Conservation (phyloP, 2,888 invertebrate genomes). For the Pasiphila rectangulata region DNA sequence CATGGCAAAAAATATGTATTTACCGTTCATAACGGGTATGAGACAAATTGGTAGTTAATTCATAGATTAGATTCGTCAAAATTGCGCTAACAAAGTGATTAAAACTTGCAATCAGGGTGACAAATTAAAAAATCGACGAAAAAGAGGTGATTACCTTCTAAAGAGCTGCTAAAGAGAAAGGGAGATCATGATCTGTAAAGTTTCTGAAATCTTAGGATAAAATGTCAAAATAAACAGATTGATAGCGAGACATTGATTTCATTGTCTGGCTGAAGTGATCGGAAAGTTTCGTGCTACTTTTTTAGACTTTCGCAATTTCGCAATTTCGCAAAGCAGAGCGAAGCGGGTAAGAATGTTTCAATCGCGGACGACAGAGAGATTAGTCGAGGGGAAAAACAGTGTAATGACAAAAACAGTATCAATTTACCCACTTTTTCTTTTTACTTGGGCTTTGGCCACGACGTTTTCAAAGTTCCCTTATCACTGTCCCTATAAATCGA, state of each 20-base stretch:
- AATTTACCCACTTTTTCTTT: constrained; percentile 72
- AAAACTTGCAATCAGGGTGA: neutral
- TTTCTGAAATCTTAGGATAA: constrained; percentile 5
- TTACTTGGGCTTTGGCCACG: constrained; percentile 42
- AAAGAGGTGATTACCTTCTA: no score
- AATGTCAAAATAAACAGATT: constrained; percentile 24
- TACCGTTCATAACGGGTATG: no score
- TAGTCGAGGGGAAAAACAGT: constrained; percentile 58
- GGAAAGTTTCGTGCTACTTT: constrained; percentile 39
- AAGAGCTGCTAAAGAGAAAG: neutral
- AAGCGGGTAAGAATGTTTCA: constrained; percentile 50
- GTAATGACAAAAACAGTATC: constrained; percentile 70
- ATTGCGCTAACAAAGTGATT: no score
- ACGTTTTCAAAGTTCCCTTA: neutral
- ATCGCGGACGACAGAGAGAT: constrained; percentile 54
- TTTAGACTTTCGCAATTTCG: constrained; percentile 46
- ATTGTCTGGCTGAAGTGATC: constrained; percentile 27
- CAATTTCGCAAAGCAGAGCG: constrained; percentile 45
- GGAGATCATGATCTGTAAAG: constrained; percentile 7
- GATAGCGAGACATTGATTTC: constrained; percentile 37
- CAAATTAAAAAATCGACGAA: neutral
- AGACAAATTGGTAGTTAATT: no score
- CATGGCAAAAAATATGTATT: no score
- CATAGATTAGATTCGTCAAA: no score
- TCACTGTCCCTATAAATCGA: no score